phyloP scores from a whole-genome alignment of 2,113 vertebrate genomes.

The Protobothrops flavoviridis region DNA sequence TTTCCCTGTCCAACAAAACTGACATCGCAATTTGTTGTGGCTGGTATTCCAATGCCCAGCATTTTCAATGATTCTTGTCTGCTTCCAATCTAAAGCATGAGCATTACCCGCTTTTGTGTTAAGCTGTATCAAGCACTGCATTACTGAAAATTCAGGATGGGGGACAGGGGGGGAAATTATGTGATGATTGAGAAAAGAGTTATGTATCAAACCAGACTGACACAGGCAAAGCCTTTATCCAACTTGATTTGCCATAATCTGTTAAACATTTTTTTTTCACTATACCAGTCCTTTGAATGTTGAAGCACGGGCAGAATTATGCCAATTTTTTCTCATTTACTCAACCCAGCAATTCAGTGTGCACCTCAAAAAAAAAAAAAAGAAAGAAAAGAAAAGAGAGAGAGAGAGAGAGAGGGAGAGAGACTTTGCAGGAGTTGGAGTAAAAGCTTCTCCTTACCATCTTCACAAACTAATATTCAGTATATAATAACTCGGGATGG shows the following conservation, averaged over 20 bases:
- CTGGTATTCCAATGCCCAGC: background rate
- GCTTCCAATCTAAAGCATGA: background rate
- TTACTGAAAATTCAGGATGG: background rate
- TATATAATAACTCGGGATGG: background rate
- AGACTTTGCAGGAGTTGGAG: background rate
- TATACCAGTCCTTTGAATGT: background rate
- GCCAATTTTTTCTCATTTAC: background rate
- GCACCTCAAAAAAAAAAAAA: background rate
- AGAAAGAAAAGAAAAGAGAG: too few relatives aligned
- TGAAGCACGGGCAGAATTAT: background rate
- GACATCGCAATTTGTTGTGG: background rate
- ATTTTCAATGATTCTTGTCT: background rate
- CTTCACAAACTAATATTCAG: background rate
- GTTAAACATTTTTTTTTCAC: background rate
- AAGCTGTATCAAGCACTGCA: background rate
- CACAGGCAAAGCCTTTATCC: background rate
- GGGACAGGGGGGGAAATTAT: background rate
- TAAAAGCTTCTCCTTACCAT: constrained; percentile 47
- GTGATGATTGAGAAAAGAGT: background rate
- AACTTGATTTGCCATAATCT: background rate
- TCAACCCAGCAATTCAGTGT: background rate
- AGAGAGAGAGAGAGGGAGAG: too few relatives aligned
- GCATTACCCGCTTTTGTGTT: background rate
- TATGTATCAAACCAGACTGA: background rate
- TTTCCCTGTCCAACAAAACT: background rate